Base-by-base conservation (phyloP, 2,113 vertebrate species). In the Varanus komodoensis region DNA sequence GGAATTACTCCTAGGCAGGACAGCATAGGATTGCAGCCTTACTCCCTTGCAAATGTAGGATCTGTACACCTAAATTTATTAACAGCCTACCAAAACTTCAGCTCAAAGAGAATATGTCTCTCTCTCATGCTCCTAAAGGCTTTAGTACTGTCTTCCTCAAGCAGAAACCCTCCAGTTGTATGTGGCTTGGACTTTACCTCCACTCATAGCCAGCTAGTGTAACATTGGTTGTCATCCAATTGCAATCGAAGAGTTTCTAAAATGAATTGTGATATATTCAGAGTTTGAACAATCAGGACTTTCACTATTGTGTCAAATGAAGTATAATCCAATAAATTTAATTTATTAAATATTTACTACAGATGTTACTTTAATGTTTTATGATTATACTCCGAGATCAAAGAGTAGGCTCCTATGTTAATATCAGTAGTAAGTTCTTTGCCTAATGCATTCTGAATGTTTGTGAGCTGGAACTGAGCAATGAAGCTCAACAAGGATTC, bases 381-480 rank as follows among this genome's bases (percentile, higher is more conserved):
- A 38, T 77, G 9, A 83, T 90, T 32, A 87, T 29, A 15, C 48
- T 84, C 52, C 79, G 88, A 91, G 8, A 68, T 75, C 52, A 92
- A 91, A 89, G 21, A 68, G n/a, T 21, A 21, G 27, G 61, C 73
- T 69, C 77, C 23, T 61, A 80, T 87, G 54, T 91, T 52, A n/a
- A 48, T 54, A 71, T 44, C 73, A 83, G n/a, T 71, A 69, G 78
- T 34, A 85, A 8, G 3, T 68, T 61, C 38, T 80, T 92, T 88
- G 54, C 77, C 80, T 89, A 92, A 93, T 86, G 27, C 85, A 89
- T 91, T 93, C 86, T 90, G 52, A 74, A 79, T 82, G 89, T 79
- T 79, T 50, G 44, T 54, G 21, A 44, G 21, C 67, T 89, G 29
- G 77, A 61, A 82, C 75, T 57, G 87, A 79, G 67, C 27, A 0